A percentile compares a stretch with the other conserved stretches of the same genome.
Evolutionary conservation across 92 coral and sea anemone genomes (phyloP).

Genomic region (Virgularia gustaviana): DNA sequence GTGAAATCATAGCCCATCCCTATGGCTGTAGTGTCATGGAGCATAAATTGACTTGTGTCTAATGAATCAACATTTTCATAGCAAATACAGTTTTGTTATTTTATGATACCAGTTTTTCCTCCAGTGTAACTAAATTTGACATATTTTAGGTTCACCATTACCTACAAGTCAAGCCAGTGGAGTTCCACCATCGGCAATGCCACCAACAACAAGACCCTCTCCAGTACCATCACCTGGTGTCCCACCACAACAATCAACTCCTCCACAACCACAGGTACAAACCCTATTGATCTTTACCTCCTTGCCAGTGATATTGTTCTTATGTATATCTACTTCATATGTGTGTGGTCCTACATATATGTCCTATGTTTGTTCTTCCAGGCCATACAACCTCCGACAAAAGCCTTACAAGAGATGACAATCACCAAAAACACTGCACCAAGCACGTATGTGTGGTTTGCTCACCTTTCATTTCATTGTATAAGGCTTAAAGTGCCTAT

Average conservation of each 20-base stretch:
- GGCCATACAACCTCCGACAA: conserved; percentile 41
- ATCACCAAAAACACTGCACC: conserved; percentile 7
- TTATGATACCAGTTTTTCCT: conserved; percentile 94
- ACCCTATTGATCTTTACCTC: background rate
- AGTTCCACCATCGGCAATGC: background rate
- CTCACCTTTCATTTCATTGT: no score
- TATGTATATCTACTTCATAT: background rate
- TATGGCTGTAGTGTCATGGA: no score
- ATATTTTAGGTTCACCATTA: background rate
- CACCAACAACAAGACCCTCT: conserved; percentile 3
- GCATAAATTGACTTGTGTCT: no score
- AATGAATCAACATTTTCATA: no score
- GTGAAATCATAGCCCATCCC: no score
- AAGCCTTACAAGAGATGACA: conserved; percentile 52
- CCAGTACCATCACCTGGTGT: background rate
- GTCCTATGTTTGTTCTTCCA: background rate
- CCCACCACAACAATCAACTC: conserved; percentile 8
- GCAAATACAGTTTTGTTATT: conserved; percentile 62
- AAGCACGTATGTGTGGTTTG: conserved; percentile 56
- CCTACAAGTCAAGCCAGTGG: background rate
- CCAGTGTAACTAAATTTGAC: no score
- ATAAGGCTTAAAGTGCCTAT: no score
- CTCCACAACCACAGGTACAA: conserved; percentile 1
- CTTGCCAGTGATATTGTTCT: background rate
- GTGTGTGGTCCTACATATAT: background rate